Conservation (phyloP, 2,888 invertebrate species). For the Drosophila eohydei region DNA sequence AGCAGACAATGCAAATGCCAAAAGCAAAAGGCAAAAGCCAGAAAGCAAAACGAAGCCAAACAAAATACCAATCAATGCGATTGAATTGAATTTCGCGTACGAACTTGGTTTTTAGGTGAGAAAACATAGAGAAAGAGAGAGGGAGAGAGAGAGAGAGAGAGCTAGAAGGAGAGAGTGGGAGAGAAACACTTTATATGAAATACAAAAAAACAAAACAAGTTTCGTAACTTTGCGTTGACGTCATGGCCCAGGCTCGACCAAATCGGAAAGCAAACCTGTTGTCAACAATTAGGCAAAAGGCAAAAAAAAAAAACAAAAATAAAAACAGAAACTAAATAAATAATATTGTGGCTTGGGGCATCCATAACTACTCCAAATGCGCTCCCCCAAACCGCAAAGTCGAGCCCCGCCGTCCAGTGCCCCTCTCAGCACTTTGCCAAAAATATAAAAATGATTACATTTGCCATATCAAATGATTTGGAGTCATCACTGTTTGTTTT, state of each 20-base stretch:
- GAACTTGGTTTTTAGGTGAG: conserved; percentile 28
- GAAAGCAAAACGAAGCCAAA: conserved; percentile 46
- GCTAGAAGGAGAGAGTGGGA: conserved; percentile 15
- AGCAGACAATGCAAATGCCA: conserved; percentile 62
- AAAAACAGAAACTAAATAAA: conserved; percentile 3
- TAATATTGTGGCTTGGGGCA: conserved; percentile 49
- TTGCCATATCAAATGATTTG: conserved; percentile 23
- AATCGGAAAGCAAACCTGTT: conserved; percentile 72
- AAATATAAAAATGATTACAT: conserved; percentile 79
- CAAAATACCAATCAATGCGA: conserved; percentile 67
- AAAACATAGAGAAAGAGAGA: conserved; percentile 43
- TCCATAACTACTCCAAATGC: conserved; percentile 72
- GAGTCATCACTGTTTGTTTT: conserved; percentile 12
- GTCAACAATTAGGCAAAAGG: conserved; percentile 75
- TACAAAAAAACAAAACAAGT: conserved; percentile 76
- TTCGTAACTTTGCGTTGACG: conserved; percentile 81
- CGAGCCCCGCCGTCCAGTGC: conserved; percentile 14
- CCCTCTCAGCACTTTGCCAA: conserved; percentile 71
- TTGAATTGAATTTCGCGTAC: conserved; percentile 76
- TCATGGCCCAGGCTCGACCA: conserved; percentile 67
- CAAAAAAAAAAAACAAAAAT: background rate
- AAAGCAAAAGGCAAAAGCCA: conserved; percentile 26
- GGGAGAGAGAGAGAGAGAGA: conserved; percentile 48
- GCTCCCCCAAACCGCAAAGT: conserved; percentile 18
- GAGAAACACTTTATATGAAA: conserved; percentile 35